Conservation (phyloP, 2,797 vertebrate species). For the Remorina albescens region DNA sequence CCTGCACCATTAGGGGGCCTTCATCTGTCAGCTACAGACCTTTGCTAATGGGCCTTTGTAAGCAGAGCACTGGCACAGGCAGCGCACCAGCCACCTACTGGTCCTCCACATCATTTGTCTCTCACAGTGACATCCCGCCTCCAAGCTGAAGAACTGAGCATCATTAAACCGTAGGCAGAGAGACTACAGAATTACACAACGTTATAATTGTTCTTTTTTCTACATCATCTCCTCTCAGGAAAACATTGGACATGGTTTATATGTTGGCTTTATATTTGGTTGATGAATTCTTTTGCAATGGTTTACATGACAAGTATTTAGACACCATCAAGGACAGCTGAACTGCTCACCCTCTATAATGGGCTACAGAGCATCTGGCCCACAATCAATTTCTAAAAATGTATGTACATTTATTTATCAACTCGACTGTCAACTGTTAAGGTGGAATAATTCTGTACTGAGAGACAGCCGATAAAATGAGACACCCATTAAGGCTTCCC, state of each 20-base stretch:
- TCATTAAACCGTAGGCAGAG: conserved; percentile 29
- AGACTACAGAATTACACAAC: conserved; percentile 25
- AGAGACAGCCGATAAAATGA: background rate
- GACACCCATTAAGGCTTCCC: background rate
- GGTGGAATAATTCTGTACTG: background rate
- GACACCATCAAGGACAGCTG: background rate
- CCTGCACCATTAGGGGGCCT: conserved; percentile 73
- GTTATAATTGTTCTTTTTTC: conserved; percentile 9
- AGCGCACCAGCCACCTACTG: conserved; percentile 65
- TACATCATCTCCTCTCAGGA: background rate
- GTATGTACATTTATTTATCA: background rate
- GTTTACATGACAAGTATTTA: background rate
- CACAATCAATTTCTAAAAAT: conserved; percentile 1
- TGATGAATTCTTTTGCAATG: background rate
- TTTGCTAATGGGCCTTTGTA: conserved; percentile 80
- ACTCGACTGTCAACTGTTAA: conserved; percentile 1
- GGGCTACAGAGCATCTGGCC: background rate
- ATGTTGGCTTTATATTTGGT: background rate
- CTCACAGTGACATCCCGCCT: conserved; percentile 51
- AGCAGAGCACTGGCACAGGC: conserved; percentile 66
- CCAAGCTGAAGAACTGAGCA: conserved; percentile 23
- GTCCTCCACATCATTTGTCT: conserved; percentile 69
- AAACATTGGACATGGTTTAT: background rate
- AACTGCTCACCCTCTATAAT: background rate
- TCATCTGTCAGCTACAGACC: conserved; percentile 81